Evolutionary conservation across 2,888 invertebrate species (phyloP).

Genomic region (Tipula confusa): DNA sequence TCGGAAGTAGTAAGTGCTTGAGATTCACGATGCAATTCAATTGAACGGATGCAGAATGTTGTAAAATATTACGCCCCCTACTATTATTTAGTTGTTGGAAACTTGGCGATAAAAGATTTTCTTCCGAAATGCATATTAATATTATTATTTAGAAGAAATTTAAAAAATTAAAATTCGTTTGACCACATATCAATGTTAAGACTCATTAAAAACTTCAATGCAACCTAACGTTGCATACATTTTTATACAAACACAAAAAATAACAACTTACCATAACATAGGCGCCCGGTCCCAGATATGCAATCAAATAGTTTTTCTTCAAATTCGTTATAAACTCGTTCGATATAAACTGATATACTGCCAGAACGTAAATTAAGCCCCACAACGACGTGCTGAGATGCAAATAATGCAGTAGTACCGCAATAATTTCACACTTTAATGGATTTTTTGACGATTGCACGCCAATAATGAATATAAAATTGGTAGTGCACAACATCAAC

Average conservation of each 20-base stretch:
- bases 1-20: too few relatives aligned
- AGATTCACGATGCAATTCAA: too few relatives aligned
- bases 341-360: constrained; percentile 56
- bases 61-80: too few relatives aligned
- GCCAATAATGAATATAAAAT: constrained; percentile 61
- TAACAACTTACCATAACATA: constrained; percentile 59
- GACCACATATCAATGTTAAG: too few relatives aligned
- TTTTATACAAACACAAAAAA: not conserved
- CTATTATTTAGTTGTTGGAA: too few relatives aligned
- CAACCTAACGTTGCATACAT: too few relatives aligned
- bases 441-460: constrained; percentile 63
- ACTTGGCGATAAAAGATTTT: too few relatives aligned
- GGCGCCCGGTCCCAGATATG: constrained; percentile 60
- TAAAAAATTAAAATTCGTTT: too few relatives aligned
- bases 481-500: constrained; percentile 57
- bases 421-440: constrained; percentile 58
- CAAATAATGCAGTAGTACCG: constrained; percentile 64
- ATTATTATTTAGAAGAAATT: too few relatives aligned
- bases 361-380: constrained; percentile 63
- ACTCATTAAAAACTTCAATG: too few relatives aligned
- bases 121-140: too few relatives aligned
- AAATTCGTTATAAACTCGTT: constrained; percentile 51
- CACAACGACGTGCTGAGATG: constrained; percentile 66
- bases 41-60: too few relatives aligned
- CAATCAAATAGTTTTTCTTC: constrained; percentile 58